Percentiles rank a stretch among this genome's conserved stretches.
phyloP scores from a whole-genome alignment of 92 coral and sea anemone genomes.

The Paramuricea clavata region DNA sequence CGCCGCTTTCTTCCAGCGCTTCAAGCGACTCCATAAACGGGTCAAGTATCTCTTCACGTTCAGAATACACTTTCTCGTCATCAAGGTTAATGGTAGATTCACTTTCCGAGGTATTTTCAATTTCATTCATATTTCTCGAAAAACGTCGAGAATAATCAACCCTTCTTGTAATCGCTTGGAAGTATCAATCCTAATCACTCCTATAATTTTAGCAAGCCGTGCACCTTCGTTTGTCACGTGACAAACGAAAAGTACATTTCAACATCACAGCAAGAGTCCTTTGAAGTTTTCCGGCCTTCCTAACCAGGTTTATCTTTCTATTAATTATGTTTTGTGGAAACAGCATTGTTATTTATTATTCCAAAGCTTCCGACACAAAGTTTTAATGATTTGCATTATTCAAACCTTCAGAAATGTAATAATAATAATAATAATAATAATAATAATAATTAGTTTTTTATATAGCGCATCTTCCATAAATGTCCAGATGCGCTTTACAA shows the following conservation, averaged over 20 bases:
- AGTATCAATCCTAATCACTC: not conserved
- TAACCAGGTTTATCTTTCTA: not conserved
- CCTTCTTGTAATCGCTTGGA: not conserved
- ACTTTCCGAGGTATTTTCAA: not conserved
- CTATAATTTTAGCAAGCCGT: not conserved
- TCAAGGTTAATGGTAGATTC: not conserved
- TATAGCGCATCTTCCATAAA: too few species aligned
- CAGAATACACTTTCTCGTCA: not conserved
- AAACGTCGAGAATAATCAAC: not conserved
- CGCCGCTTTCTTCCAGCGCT: not conserved
- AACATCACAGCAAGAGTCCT: not conserved
- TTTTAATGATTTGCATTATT: too few species aligned
- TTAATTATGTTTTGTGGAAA: too few species aligned
- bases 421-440: too few species aligned
- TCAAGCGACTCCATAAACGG: not conserved
- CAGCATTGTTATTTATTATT: too few species aligned
- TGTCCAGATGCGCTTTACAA: too few species aligned
- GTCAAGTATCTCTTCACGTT: not conserved
- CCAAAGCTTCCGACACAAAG: too few species aligned
- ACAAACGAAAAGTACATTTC: not conserved
- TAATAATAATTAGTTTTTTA: too few species aligned
- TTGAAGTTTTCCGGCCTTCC: conserved; percentile 9
- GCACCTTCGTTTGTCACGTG: conserved; percentile 8
- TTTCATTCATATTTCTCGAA: not conserved
- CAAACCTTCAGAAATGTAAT: too few species aligned